These are phyloP conservation scores for Alethe diademata DNA, from an alignment of 2,113 vertebrate species.

Conservation along the genomic window DNA sequence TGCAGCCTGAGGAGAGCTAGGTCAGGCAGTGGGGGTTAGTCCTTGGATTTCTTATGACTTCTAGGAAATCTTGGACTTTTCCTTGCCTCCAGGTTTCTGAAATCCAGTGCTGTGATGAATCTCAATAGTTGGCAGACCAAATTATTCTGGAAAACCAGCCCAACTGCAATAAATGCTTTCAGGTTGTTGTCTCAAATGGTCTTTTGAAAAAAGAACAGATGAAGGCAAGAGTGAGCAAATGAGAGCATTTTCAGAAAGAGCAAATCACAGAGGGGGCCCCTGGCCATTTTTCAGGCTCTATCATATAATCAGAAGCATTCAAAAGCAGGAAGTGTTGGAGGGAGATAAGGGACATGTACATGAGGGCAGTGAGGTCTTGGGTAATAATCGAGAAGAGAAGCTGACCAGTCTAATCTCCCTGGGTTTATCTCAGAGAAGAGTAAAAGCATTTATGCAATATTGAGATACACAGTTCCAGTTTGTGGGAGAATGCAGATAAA, in stretches of 20 bases:
- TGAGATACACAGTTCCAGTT: not conserved
- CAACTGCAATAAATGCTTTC: not conserved
- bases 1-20: not conserved
- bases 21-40: not conserved
- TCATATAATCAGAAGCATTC: conserved; percentile 32
- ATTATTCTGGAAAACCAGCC: not conserved
- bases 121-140: not conserved
- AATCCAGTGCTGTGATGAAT: not conserved
- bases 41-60: not conserved
- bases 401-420: not conserved
- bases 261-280: not conserved
- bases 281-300: not conserved
- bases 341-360: not conserved
- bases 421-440: conserved; percentile 21
- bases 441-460: not conserved
- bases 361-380: not conserved
- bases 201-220: not conserved
- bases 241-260: not conserved
- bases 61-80: not conserved
- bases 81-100: not conserved
- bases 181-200: not conserved
- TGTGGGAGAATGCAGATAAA: not conserved
- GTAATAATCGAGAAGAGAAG: not conserved
- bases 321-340: not conserved
- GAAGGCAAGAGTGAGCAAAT: conserved; percentile 4